Conservation (phyloP, 1,140 invertebrate species). For the Macrotrachela quadricornifera region DNA sequence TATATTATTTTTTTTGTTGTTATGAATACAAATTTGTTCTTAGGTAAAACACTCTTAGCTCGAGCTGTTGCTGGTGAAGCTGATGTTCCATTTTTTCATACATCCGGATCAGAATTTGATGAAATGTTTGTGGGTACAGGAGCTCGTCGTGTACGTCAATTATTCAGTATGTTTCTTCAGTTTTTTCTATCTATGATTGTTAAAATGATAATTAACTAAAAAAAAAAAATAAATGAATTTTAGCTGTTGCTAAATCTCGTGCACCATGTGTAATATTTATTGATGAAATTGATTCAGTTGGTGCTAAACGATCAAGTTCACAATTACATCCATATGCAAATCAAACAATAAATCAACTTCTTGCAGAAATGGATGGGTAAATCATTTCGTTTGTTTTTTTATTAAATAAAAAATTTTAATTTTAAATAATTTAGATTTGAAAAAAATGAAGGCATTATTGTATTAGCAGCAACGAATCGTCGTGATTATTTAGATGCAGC, state of each 20-base stretch:
- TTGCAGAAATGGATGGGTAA: conserved; percentile 96
- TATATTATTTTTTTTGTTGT: too few species aligned
- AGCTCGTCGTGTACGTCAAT: conserved; percentile 68
- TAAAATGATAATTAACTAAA: too few species aligned
- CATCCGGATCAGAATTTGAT: conserved; percentile 92
- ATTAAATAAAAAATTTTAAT: too few species aligned
- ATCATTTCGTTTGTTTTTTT: too few species aligned
- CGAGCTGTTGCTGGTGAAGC: conserved; percentile 93
- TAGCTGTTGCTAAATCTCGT: conserved; percentile 66
- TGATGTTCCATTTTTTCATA: conserved; percentile 89
- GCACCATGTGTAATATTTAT: conserved; percentile 98
- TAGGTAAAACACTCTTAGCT: conserved; percentile 84
- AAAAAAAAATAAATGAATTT: too few species aligned
- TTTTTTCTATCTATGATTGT: too few species aligned
- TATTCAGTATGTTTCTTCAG: too few species aligned
- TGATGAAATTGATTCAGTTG: conserved; percentile 96
- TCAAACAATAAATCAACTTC: conserved; percentile 91
- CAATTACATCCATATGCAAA: conserved; percentile 91
- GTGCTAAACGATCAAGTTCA: conserved; percentile 78
- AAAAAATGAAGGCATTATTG: conserved; percentile 88
- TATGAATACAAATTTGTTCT: too few species aligned
- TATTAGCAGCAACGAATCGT: conserved; percentile 87
- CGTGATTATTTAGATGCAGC: conserved; percentile 77
- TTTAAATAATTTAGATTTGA: too few species aligned
- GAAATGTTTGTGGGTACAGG: conserved; percentile 94